A percentile compares a stretch with the other conserved stretches of the same genome.
phyloP scores from a whole-genome alignment of 2,888 invertebrate genomes.

The Drosophila nr. medialis region DNA sequence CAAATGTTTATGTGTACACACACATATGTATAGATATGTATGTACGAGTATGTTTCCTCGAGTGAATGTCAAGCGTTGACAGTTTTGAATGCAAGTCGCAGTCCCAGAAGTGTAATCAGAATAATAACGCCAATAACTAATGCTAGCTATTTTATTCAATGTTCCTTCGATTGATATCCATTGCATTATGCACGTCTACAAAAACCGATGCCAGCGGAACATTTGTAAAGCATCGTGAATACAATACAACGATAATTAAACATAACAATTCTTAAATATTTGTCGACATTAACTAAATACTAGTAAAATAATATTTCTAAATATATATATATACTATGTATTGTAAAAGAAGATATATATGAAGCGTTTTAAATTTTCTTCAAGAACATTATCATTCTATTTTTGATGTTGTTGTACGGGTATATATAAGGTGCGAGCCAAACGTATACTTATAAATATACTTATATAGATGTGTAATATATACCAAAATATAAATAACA shows the following conservation, averaged over 20 bases:
- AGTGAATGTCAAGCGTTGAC: constrained; percentile 17
- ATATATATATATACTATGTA: constrained; percentile 2
- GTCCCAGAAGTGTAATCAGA: constrained; percentile 15
- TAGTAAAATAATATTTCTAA: constrained; percentile 7
- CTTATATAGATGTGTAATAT: constrained; percentile 30
- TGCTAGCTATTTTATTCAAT: constrained; percentile 23
- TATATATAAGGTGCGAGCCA: constrained; percentile 11
- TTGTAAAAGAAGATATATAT: constrained; percentile 10
- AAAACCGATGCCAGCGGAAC: constrained; percentile 11
- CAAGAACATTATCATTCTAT: constrained; percentile 26
- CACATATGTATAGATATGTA: not conserved
- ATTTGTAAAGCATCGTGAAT: constrained; percentile 31
- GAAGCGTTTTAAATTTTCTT: constrained; percentile 15
- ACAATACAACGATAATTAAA: constrained; percentile 47
- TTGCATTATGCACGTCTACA: constrained; percentile 15
- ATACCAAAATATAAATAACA: constrained; percentile 14
- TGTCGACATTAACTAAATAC: constrained; percentile 19
- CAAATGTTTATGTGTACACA: not conserved
- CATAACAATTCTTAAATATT: constrained; percentile 14
- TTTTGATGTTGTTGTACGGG: constrained; percentile 43
- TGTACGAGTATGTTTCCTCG: constrained; percentile 6
- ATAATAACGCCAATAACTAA: constrained; percentile 29
- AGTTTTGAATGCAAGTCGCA: constrained; percentile 22
- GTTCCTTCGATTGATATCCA: constrained; percentile 33
- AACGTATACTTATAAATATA: constrained; percentile 33